Evolutionary conservation across 2,113 vertebrate species (phyloP).

Genomic region (Brachypteracias leptosomus): DNA sequence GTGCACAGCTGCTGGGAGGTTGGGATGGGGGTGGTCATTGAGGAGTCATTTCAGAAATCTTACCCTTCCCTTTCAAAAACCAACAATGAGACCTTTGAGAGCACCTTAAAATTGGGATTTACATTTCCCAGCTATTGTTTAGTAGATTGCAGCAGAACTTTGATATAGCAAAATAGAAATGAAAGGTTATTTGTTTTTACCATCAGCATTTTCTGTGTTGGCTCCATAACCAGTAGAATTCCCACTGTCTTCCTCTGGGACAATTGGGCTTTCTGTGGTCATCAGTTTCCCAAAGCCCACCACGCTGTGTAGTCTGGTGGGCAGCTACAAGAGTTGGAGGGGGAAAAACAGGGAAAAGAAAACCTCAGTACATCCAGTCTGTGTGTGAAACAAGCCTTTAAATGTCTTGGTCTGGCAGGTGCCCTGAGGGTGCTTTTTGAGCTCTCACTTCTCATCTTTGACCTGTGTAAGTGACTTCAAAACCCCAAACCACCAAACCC

Average conservation of each 20-base stretch:
- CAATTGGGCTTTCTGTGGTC: slow-evolving; percentile 5
- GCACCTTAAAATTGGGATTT: neutral
- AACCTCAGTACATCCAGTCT: neutral
- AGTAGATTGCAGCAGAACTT: neutral
- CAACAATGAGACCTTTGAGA: neutral
- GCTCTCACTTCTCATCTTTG: neutral
- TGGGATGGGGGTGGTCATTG: neutral
- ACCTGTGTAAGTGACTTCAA: neutral
- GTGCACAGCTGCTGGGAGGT: neutral
- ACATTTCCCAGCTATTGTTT: neutral
- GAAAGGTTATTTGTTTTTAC: neutral
- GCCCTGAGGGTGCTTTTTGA: neutral
- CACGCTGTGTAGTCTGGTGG: neutral
- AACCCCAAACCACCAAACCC: neutral
- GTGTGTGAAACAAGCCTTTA: neutral
- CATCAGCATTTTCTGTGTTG: neutral
- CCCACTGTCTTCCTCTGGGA: neutral
- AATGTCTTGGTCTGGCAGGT: neutral
- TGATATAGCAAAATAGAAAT: neutral
- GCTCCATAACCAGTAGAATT: neutral
- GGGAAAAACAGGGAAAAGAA: neutral
- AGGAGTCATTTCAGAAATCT: neutral
- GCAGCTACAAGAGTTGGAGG: neutral
- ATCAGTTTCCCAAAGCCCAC: slow-evolving; percentile 13
- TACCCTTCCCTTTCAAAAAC: neutral